These are phyloP conservation scores for Muntiacus reevesi DNA, from an alignment of 2,113 vertebrate species.

Conservation along the genomic window DNA sequence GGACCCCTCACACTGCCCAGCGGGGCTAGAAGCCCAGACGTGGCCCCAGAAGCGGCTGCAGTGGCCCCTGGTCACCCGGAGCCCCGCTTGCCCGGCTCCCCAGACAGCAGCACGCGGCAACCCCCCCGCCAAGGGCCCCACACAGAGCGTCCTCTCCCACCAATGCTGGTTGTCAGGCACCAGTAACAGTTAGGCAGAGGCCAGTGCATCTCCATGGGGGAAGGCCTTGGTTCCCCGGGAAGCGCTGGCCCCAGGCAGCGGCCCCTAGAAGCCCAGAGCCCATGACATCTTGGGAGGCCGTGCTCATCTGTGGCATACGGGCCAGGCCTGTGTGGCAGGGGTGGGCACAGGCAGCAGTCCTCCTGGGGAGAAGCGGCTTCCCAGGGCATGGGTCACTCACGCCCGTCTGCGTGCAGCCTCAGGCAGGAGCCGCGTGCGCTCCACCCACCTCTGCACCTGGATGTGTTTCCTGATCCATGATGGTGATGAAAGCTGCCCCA, in stretches of 20 bases:
- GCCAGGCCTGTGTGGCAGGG: background rate
- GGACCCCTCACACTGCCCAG: rapidly evolving
- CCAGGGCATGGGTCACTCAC: background rate
- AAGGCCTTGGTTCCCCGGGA: background rate
- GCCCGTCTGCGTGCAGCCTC: background rate
- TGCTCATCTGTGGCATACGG: background rate
- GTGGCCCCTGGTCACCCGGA: rapidly evolving
- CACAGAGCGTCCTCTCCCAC: slow-evolving; percentile 70
- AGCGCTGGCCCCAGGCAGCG: background rate
- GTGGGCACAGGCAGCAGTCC: background rate
- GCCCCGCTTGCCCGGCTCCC: rapidly evolving
- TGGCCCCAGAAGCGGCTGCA: rapidly evolving
- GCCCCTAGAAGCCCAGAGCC: background rate
- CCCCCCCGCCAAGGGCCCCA: slow-evolving; percentile 43
- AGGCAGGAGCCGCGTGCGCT: rapidly evolving
- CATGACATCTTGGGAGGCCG: background rate
- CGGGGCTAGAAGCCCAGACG: background rate
- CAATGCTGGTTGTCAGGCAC: slow-evolving; percentile 53
- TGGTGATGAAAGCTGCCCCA: background rate
- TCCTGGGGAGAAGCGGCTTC: background rate
- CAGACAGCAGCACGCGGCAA: slow-evolving; percentile 55
- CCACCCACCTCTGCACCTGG: background rate
- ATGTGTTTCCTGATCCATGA: background rate
- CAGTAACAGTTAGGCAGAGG: slow-evolving; percentile 66
- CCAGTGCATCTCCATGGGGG: slow-evolving; percentile 36